Base-by-base conservation (phyloP, 2,888 invertebrate genomes). In the Cerastis rubricosa region DNA sequence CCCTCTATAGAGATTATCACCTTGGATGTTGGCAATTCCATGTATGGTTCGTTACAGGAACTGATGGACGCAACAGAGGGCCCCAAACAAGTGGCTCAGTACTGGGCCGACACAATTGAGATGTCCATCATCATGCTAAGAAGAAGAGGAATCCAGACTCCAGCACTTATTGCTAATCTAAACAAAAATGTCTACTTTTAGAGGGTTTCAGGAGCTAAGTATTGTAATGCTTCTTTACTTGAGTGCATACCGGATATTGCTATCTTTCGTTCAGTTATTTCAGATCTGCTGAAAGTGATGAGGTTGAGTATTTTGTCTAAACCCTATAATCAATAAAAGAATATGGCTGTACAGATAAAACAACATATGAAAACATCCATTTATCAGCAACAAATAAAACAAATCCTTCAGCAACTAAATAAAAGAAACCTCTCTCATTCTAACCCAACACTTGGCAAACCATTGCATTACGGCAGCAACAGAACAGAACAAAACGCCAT, bases 401-500 rank as follows among this genome's bases (percentile, higher is more conserved):
- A 66, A 78, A 74, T 66, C 2, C 19, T 19, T 4, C 19, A 66
- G 40, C 54, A 43, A 43, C 47, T n/a, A 47, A 47, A 74, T 74
- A 49, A 79, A 74, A 68, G 11, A 75, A 79, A 68, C 22, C 25
- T 40, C 17, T 74, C 74, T 45, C 65, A 63, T 75, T 70, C 29
- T 66, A 69, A 79, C 29, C 29, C 19, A 47, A 74, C 65, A 78
- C 22, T 76, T 70, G 40, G 54, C 70, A 73, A 74, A 57, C 14
- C 45, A 71, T 74, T 76, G 67, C 77, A 61, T 72, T 82, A 72
- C 29, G 43, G 70, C 66, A 25, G 40, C 71, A 80, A 78, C 71
- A 54, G 71, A 67, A 74, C 25, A n/a, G 47, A 83, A 79, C 17
- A 74, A 80, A 35, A 57, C 83, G 43, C 72, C 72, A 77, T 86